Evolutionary conservation across 1,140 invertebrate genomes (phyloP).

Genomic region (Ceratina australensis): DNA sequence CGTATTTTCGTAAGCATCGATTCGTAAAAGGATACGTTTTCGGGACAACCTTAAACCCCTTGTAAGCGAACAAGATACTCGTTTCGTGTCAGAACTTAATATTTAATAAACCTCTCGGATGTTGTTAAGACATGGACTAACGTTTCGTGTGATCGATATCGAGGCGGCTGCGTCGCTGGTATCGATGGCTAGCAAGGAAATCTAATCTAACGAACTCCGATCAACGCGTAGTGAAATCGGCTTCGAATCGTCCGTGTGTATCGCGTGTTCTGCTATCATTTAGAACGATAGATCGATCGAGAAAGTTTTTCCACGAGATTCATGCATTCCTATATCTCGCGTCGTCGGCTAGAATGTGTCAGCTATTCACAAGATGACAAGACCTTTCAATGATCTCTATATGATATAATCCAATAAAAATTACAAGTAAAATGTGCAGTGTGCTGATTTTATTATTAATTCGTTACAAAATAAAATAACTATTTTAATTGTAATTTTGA

Average conservation of each 20-base stretch:
- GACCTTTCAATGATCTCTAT: background rate
- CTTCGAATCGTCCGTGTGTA: conserved; percentile 24
- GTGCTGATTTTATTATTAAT: too few species aligned
- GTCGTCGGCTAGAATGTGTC: conserved; percentile 7
- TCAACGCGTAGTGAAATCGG: conserved; percentile 40
- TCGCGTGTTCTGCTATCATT: conserved; percentile 33
- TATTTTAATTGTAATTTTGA: too few species aligned
- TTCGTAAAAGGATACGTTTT: conserved; percentile 50
- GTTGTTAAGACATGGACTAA: conserved; percentile 35
- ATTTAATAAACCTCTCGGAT: conserved; percentile 49
- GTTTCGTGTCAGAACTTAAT: conserved; percentile 46
- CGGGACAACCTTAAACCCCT: conserved; percentile 24
- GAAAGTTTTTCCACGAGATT: conserved; percentile 23
- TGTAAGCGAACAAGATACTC: conserved; percentile 46
- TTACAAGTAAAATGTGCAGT: too few species aligned
- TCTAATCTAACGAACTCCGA: conserved; percentile 36
- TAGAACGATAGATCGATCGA: conserved; percentile 17
- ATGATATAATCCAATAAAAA: background rate
- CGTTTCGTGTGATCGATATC: conserved; percentile 47
- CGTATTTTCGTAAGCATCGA: conserved; percentile 40
- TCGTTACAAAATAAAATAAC: too few species aligned
- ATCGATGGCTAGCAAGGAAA: conserved; percentile 43
- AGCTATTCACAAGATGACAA: background rate
- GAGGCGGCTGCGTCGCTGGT: conserved; percentile 23
- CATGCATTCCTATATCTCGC: background rate